phyloP scores from a whole-genome alignment of 2,113 vertebrate genomes.

The Ardeotis arabs region DNA sequence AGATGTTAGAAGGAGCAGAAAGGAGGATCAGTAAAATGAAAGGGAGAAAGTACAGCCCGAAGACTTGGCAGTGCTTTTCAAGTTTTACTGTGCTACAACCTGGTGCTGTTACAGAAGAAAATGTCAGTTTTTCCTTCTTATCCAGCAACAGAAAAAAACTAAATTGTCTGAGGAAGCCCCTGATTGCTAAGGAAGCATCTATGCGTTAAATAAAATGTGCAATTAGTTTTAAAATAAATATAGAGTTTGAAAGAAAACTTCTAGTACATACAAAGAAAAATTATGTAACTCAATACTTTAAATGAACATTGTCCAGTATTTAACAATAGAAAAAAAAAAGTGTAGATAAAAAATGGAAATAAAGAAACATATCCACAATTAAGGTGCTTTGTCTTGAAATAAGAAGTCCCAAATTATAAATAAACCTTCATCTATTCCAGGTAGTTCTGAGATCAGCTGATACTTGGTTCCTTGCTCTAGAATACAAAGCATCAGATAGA shows the following conservation, averaged over 20 bases:
- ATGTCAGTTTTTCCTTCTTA: not conserved
- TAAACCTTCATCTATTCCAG: not conserved
- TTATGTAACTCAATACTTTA: not conserved
- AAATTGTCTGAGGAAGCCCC: not conserved
- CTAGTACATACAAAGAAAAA: not conserved
- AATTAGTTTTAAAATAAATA: not conserved
- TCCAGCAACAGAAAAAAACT: not conserved
- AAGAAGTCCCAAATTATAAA: not conserved
- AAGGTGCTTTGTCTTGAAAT: not conserved
- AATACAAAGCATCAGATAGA: not conserved
- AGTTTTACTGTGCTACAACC: not conserved
- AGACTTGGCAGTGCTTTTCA: not conserved
- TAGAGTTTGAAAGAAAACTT: not conserved
- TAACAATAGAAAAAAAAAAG: not conserved
- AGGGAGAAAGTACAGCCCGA: not conserved
- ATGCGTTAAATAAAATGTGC: not conserved
- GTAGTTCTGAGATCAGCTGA: not conserved
- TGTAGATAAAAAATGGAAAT: not conserved
- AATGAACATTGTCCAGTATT: not conserved
- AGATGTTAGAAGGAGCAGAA: not conserved
- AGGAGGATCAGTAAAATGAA: not conserved
- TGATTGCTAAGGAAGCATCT: not conserved
- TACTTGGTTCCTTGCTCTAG: not conserved
- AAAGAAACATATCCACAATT: not conserved
- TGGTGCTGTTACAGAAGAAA: not conserved